Conservation (phyloP, 2,113 vertebrate genomes). For the Ovis aries region ARS-UI_Ramb_v3.0 NC_056056.1:174875001-174875500, state of each 20-base stretch:
- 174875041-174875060: rapidly evolving
- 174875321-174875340: background rate
- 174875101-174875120: background rate
- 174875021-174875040: background rate
- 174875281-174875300: background rate
- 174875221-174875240: background rate
- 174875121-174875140: background rate
- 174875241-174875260: background rate
- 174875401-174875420: background rate
- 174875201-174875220: background rate
- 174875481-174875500: background rate
- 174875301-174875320: background rate
- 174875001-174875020: background rate
- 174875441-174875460: background rate
- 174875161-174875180: background rate
- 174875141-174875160: background rate
- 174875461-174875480: background rate
- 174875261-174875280: background rate
- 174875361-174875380: background rate
- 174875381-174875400: background rate
- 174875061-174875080: background rate
- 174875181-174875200: background rate
- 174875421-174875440: background rate
- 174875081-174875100: background rate
- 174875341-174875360: background rate